Base-by-base conservation (phyloP, 2,113 vertebrate genomes). In the Pachypanchax playfairii region DNA sequence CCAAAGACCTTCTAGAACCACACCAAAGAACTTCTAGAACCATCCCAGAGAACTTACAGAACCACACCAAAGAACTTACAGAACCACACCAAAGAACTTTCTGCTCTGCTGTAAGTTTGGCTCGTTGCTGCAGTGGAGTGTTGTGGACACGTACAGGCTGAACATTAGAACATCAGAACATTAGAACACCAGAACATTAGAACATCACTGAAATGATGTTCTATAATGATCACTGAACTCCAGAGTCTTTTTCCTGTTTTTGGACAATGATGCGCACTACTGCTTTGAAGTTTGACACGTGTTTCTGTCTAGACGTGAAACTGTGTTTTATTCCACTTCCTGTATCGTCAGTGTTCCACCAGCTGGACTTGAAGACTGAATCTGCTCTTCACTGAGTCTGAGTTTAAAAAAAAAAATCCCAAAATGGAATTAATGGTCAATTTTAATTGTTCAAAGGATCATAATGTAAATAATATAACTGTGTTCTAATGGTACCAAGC, bases 391-490 rank as follows among this genome's bases (percentile, higher is more conserved):
- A 61, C 67, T 71, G 54, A 76, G 77, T 80, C 33, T 79, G 55
- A 75, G 56, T 48, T 72, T 83, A 66, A 55, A 13, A 62, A 35
- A 8, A 38, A 3, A 0, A 0, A 4, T 24, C 22, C 39, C 21
- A 24, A 70, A 72, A 66, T 58, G 36, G 75, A 80, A 46, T 64
- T 55, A 79, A 58, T 66, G 77, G 69, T 42, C 46, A 56, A 80
- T 68, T 76, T 70, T 53, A 61, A 77, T 77, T 56, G 26, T 48
- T 69, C 50, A 29, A 42, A 24, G 3, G 4, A 24, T 64, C 71
- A 76, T 79, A 84, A 47, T 91, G 91, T 91, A 91, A 88, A 91
- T 91, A 91, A 70, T 51, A 58, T 21, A 65, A 59, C 53, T 33
- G 31, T 33, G 31, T 33, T 10, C 31, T 33, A 11, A 33, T 33